Percentiles rank a stretch among this genome's conserved stretches.
Evolutionary conservation across 2,113 vertebrate genomes (phyloP).

Genomic region (Paedocypris sp.): DNA sequence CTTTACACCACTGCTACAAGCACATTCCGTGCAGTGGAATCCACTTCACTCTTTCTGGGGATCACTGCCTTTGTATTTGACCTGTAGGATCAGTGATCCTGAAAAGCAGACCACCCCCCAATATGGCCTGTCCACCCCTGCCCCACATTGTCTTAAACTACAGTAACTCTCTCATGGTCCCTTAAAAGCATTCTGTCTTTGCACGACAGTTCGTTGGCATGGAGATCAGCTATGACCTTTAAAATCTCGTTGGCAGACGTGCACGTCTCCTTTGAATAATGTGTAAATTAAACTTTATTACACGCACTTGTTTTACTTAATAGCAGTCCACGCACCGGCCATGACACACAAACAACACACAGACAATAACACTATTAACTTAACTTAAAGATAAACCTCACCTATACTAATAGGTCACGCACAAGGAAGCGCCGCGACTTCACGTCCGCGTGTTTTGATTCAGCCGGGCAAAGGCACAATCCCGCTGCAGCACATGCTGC

Average conservation of each 20-base stretch:
- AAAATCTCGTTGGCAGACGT: background rate
- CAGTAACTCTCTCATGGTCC: conserved; percentile 36
- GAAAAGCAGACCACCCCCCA: conserved; percentile 34
- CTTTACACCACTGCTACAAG: too few relatives aligned
- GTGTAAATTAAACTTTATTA: too few relatives aligned
- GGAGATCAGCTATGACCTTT: conserved; percentile 19
- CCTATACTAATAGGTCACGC: too few relatives aligned
- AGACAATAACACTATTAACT: too few relatives aligned
- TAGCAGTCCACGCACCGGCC: too few relatives aligned
- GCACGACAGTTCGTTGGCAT: conserved; percentile 22
- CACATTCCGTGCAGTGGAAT: too few relatives aligned
- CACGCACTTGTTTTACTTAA: too few relatives aligned
- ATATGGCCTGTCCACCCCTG: background rate
- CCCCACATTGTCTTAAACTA: conserved; percentile 32
- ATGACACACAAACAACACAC: too few relatives aligned
- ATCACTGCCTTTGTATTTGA: conserved; percentile 11
- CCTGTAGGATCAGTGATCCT: conserved; percentile 25
- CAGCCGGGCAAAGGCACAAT: conserved; percentile 38
- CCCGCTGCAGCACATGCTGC: conserved; percentile 58
- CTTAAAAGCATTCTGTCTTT: background rate
- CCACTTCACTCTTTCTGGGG: background rate
- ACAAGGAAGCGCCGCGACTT: too few relatives aligned
- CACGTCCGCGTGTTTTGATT: conserved; percentile 43
- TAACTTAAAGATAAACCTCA: too few relatives aligned
- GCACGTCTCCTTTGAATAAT: background rate